Evolutionary conservation across 2,888 invertebrate species (phyloP).

Genomic region (Platycheirus albimanus): DNA sequence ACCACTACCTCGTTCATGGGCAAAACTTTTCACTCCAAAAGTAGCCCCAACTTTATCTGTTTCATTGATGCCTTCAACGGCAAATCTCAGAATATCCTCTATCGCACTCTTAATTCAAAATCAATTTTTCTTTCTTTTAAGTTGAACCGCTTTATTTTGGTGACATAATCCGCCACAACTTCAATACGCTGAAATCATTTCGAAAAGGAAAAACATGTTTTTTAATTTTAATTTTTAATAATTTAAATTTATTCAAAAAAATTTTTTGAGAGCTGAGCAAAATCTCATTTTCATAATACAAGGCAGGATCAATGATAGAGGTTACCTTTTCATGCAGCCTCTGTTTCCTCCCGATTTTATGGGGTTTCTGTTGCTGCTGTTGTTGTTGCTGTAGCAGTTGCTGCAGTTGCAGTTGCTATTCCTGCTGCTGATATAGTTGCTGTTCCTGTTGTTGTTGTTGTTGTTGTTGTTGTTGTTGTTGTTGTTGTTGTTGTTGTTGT

Average conservation of each 20-base stretch:
- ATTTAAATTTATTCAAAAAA: too few relatives aligned
- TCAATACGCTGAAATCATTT: not conserved
- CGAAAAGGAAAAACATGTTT: not conserved
- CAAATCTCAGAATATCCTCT: not conserved
- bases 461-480: not conserved
- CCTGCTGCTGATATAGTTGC: not conserved
- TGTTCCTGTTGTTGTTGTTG: not conserved
- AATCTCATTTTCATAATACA: too few relatives aligned
- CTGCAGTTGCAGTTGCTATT: not conserved
- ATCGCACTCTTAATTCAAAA: not conserved
- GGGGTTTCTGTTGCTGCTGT: not conserved
- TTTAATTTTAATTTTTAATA: not conserved
- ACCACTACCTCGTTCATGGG: not conserved
- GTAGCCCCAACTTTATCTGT: not conserved
- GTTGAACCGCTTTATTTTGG: not conserved
- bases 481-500: not conserved
- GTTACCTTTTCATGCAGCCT: too few relatives aligned
- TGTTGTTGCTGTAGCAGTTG: not conserved
- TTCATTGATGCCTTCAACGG: not conserved
- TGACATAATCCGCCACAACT: not conserved
- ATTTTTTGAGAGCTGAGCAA: too few relatives aligned
- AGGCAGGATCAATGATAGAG: too few relatives aligned
- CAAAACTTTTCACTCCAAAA: too few relatives aligned
- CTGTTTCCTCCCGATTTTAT: too few relatives aligned
- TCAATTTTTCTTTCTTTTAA: not conserved